These are phyloP conservation scores for Carollia perspicillata DNA, from an alignment of 2,113 vertebrate species.

Conservation along the genomic window DNA sequence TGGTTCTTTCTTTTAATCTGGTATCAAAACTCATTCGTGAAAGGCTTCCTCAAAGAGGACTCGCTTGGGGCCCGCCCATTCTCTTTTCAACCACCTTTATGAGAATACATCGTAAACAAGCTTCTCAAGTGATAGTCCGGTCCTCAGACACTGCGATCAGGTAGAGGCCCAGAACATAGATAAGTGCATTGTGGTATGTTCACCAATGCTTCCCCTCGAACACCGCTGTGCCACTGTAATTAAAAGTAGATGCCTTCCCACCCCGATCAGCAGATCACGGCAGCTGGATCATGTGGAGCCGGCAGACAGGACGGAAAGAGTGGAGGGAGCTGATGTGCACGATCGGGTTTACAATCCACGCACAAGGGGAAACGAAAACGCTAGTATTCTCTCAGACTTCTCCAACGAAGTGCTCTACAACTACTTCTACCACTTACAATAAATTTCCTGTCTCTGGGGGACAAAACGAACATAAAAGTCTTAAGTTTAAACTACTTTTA, in stretches of 20 bases:
- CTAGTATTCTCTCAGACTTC: neutral
- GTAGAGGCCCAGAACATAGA: neutral
- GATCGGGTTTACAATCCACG: neutral
- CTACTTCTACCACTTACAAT: conserved; percentile 25
- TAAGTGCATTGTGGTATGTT: neutral
- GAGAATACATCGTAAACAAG: neutral
- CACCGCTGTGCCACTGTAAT: neutral
- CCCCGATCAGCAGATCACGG: neutral
- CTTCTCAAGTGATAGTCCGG: neutral
- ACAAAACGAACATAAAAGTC: conserved; percentile 7
- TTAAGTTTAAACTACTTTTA: neutral
- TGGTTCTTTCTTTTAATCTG: conserved; percentile 56
- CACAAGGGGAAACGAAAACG: neutral
- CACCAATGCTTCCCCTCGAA: neutral
- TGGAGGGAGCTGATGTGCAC: neutral
- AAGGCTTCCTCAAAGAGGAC: conserved; percentile 36
- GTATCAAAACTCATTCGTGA: conserved; percentile 56
- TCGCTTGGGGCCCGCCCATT: conserved; percentile 9
- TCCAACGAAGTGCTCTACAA: neutral
- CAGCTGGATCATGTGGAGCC: neutral
- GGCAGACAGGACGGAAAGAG: neutral
- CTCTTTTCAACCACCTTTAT: conserved; percentile 6
- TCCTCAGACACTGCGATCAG: neutral
- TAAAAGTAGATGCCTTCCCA: neutral
- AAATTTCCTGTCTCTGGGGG: neutral